Base-by-base conservation (phyloP, 2,797 vertebrate species). In the Trematomus bernacchii region DNA sequence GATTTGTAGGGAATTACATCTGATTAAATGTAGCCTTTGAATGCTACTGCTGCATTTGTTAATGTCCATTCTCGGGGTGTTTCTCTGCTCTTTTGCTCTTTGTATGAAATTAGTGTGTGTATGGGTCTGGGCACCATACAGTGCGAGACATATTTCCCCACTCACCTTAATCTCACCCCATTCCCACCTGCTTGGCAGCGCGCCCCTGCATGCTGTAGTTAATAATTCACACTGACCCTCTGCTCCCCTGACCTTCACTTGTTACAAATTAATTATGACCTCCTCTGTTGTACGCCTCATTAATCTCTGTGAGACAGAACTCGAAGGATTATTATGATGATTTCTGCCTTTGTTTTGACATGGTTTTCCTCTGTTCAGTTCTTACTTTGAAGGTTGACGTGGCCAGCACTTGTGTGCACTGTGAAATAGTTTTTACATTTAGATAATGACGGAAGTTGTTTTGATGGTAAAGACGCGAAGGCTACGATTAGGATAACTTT, bases 171-270 rank as follows among this genome's bases (percentile, higher is more conserved):
- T 62, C 55, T 92, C 77, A 91, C 80, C 87, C 61, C 33, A n/a
- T 76, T 85, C 81, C 83, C 82, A 86, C 85, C 86, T 89, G 79
- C 69, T 83, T 83, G 78, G 82, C 79, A 85, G 62, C 10, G 12
- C 1, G 58, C 84, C 81, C 64, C 68, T 76, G 62, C 77, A 89
- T 62, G 33, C 59, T 68, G 57, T 78, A 55, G 75, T 93, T 91
- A 91, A 93, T 94, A 93, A 93, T 93, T 91, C 80, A 94, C 77
- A 55, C 55, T 91, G 90, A 92, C 87, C 90, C 87, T 77, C 74
- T 82, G 82, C 86, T 87, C 79, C 75, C 68, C 59, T 92, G 79
- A 92, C 89, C 91, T 93, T 92, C 84, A 83, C 51, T 90, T 83
- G 83, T 83, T 84, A 88, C 67, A 9, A 84, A 91, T 92, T 84